A percentile compares a stretch with the other conserved stretches of the same genome.
Evolutionary conservation across 2,113 vertebrate genomes (phyloP).

Genomic region (Corydoras sp.): DNA sequence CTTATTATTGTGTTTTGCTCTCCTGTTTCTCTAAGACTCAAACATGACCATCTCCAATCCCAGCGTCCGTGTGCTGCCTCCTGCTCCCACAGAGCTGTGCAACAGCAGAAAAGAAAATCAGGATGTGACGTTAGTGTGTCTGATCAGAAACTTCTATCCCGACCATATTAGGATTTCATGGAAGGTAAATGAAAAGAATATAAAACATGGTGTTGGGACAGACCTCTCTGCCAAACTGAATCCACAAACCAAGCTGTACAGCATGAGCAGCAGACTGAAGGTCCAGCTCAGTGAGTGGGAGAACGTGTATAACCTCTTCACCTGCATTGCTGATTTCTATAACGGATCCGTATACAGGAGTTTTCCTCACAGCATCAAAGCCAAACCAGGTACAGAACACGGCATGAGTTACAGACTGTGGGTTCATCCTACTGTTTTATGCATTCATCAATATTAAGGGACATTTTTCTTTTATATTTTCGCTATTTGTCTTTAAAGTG

Average conservation of each 20-base stretch:
- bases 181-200: conserved; percentile 39
- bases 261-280: conserved; percentile 75
- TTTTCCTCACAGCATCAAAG: background rate
- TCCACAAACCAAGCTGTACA: conserved; percentile 35
- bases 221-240: conserved; percentile 41
- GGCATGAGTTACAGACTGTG: too few relatives aligned
- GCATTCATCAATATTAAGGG: too few relatives aligned
- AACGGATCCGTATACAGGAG: accelerated
- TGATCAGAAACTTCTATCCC: conserved; percentile 77
- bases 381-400: conserved; percentile 23
- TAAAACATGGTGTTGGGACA: conserved; percentile 52
- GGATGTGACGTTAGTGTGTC: conserved; percentile 76
- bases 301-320: conserved; percentile 50
- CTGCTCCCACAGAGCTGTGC: conserved; percentile 63
- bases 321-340: conserved; percentile 64
- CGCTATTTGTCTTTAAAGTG: too few relatives aligned
- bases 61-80: conserved; percentile 61
- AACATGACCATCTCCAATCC: accelerated
- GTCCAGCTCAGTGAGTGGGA: conserved; percentile 59
- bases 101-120: accelerated
- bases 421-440: too few relatives aligned
- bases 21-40: conserved; percentile 4
- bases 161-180: conserved; percentile 77
- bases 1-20: background rate
- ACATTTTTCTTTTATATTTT: too few relatives aligned